Evolutionary conservation across 1,140 invertebrate species (phyloP), one percentile per base, ranked within the genome.

Genomic region (Trachymyrmex cornetzi): DNA sequence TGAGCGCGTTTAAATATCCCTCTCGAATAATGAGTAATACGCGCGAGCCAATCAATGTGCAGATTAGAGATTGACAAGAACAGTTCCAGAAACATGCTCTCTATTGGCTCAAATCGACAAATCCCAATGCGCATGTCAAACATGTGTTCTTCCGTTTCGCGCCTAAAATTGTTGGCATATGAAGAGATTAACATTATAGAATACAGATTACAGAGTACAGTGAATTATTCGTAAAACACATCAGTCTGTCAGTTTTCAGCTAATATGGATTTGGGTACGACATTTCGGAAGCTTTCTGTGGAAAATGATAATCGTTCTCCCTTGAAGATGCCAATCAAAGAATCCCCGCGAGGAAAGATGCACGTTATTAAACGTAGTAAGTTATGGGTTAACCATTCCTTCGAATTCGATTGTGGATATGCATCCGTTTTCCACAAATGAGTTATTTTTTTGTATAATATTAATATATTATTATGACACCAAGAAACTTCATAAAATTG

Each of bases 331-430:
- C 53, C 63, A 22, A 53, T 19, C 55, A 90, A 82, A 53, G 92
- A 63, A 61, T 0, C 9, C 22, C 22, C 12, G 24, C 80, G 80
- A 9, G 55, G 88, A 3, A 96, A 96, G 86, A 94, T 96, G 91
- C 96, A 95, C 87, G 96, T 97, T 14, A 79, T 96, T 27, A 96
- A 96, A 79, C 94, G 96, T 86, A 95, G 96, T 96, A 94, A 81
- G 89, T 94, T 92, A 92, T 4, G 5, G 11, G 19, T 71, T 69
- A 55, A 71, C 9, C 53, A 27, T 34, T 24, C 16, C 16, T 22
- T 22, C 4, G 5, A 3, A 19, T 66, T 53, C 24, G 5, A 50
- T 30, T 64, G 16, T 6, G 27, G 1, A 34, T 34, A 7, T n/a
- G 24, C 9, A 22, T 24, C 0, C 1, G 4, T 67, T n/a, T 9